phyloP scores from a whole-genome alignment of 2,113 vertebrate genomes.

The Micronycteris hirsuta region DNA sequence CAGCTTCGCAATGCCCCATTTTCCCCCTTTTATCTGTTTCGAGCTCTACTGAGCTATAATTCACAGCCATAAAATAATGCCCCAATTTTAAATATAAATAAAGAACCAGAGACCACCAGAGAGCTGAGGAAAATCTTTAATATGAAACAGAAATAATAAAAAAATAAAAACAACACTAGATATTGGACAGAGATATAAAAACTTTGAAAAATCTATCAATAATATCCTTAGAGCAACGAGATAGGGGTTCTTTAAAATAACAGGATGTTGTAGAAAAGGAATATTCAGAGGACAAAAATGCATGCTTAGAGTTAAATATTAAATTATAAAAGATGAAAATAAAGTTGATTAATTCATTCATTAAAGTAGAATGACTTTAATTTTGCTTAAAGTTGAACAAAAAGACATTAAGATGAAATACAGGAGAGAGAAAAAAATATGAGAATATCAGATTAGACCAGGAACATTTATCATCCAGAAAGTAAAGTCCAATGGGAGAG shows the following conservation, averaged over 20 bases:
- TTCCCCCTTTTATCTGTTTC: neutral
- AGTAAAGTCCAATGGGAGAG: neutral
- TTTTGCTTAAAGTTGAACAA: neutral
- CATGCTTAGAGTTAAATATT: neutral
- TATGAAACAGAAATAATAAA: neutral
- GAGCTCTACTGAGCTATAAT: neutral
- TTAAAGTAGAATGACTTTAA: neutral
- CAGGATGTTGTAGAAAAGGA: neutral
- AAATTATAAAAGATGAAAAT: neutral
- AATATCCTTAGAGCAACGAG: neutral
- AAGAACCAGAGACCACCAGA: neutral
- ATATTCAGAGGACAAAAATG: neutral
- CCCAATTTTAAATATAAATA: neutral
- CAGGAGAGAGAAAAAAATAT: neutral
- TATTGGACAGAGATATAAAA: neutral
- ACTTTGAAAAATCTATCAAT: neutral
- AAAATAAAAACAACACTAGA: neutral
- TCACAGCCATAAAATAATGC: neutral
- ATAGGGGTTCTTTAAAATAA: neutral
- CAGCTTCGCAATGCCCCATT: too few relatives aligned
- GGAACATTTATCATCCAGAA: neutral
- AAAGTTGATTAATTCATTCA: neutral
- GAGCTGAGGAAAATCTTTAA: neutral
- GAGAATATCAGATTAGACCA: neutral
- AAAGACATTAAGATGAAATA: neutral